Base-by-base conservation (phyloP, 1,140 invertebrate species). In the Papilio polyxenes region DNA sequence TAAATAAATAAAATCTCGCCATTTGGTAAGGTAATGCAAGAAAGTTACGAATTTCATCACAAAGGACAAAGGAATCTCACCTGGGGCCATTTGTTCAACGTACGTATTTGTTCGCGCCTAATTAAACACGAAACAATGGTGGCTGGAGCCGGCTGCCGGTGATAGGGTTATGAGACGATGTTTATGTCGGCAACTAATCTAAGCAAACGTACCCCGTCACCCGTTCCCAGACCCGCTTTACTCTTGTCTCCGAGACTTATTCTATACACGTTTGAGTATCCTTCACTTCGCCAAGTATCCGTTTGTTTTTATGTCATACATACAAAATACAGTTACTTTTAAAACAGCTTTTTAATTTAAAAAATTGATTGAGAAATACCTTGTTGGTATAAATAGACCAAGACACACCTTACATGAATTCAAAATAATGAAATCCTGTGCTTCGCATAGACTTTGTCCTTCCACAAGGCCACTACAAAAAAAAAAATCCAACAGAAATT, bases 91-190 rank as follows among this genome's bases (percentile, higher is more conserved):
- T 92, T 92, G 90, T 85, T 89, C 90, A 89, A 83, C 84, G 87
- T 80, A 88, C 88, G 90, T 92, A 92, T 93, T 93, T 92, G 90
- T 90, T 92, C 89, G 85, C 89, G 90, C 90, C 90, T 92, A 92
- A 93, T 93, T 93, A 93, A 93, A 93, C 90, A 93, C 85, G 89
- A 87, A 90, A 90, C 89, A 88, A 84, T 89, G 85, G 85, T 23
- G 81, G 83, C 88, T 90, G 86, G 84, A 87, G 84, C 84, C 86
- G 87, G 85, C 81, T 85, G 85, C 82, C 85, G 83, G 79, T 87
- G 85, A 87, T 87, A 83, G 83, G 87, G 83, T 86, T 85, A 82
- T 69, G 82, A 80, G 84, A 84, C 83, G 84, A 81, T 84, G 83
- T 84, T 85, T 85, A 84, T 87, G 81, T 85, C 80, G 74, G 62